phyloP scores from a whole-genome alignment of 2,113 vertebrate genomes.

The Nerophis lumbriciformis region DNA sequence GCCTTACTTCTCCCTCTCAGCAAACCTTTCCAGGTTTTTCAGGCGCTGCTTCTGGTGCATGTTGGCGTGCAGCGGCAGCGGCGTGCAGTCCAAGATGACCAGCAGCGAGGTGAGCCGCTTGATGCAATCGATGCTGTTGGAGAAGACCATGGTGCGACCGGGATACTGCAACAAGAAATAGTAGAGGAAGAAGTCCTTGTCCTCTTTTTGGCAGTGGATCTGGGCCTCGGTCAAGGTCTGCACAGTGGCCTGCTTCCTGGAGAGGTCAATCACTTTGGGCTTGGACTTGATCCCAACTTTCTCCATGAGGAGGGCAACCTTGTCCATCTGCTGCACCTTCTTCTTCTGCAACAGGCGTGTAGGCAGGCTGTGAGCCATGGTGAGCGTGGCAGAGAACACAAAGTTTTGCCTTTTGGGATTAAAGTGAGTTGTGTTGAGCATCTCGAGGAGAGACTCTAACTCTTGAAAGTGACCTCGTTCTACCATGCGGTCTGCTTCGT shows the following conservation, averaged over 20 bases:
- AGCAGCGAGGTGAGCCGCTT: conserved; percentile 88
- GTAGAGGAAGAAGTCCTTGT: conserved; percentile 93
- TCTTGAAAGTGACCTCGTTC: conserved; percentile 93
- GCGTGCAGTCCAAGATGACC: conserved; percentile 80
- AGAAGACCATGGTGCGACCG: conserved; percentile 93
- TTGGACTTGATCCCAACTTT: conserved; percentile 88
- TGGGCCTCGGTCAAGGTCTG: conserved; percentile 89
- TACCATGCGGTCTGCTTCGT: conserved; percentile 96
- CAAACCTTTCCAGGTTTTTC: conserved; percentile 93
- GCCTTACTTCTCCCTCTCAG: conserved; percentile 82
- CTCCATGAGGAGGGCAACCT: conserved; percentile 84
- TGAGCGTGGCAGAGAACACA: conserved; percentile 95
- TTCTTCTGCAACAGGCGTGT: conserved; percentile 83
- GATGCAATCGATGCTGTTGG: conserved; percentile 96
- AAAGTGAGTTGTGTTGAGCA: conserved; percentile 83
- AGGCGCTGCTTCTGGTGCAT: conserved; percentile 98
- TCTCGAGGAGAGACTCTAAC: conserved; percentile 86
- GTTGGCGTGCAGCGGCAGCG: conserved; percentile 89
- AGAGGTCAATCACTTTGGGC: conserved; percentile 93
- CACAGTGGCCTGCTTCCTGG: conserved; percentile 88
- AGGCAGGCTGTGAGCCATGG: conserved; percentile 81
- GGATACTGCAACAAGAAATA: conserved; percentile 91
- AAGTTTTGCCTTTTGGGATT: conserved; percentile 87
- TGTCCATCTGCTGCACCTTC: conserved; percentile 78
- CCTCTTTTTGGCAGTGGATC: conserved; percentile 85